phyloP scores from a whole-genome alignment of 2,113 vertebrate genomes.

The Merops nubicus region DNA sequence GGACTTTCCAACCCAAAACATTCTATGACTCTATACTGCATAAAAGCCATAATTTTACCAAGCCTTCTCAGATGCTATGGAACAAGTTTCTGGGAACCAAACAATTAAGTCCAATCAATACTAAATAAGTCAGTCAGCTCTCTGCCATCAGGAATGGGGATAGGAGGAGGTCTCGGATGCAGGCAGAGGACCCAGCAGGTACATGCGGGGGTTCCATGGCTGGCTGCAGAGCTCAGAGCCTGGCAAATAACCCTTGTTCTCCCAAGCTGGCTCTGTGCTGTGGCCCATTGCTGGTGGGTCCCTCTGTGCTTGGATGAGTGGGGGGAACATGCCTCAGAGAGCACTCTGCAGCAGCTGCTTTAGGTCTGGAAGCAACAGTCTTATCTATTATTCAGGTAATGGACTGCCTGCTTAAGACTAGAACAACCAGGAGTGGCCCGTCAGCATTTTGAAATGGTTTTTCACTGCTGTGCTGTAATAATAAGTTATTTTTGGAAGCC shows the following conservation, averaged over 20 bases:
- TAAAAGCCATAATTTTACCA: not conserved
- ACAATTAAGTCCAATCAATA: not conserved
- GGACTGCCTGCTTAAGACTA: not conserved
- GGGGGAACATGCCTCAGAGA: not conserved
- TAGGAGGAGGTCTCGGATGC: not conserved
- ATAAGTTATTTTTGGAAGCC: not conserved
- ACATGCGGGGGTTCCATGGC: no score
- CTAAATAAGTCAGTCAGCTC: not conserved
- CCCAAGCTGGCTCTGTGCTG: not conserved
- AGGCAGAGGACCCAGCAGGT: rapidly evolving
- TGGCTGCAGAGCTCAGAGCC: not conserved
- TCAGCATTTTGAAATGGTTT: not conserved
- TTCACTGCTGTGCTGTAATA: not conserved
- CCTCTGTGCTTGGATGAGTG: not conserved
- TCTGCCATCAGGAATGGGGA: rapidly evolving
- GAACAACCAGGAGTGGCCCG: not conserved
- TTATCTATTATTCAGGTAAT: conserved; percentile 19
- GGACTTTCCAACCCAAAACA: not conserved
- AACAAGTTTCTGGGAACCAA: not conserved
- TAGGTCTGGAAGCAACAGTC: not conserved
- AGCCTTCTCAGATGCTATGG: not conserved
- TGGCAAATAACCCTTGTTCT: not conserved
- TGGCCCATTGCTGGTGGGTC: rapidly evolving
- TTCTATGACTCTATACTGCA: not conserved
- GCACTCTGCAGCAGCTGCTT: not conserved